Percentiles rank a stretch among this genome's conserved stretches.
These are phyloP conservation scores for Liopterus haemorrhoidalis DNA, from an alignment of 2,888 invertebrate genomes.

Conservation along the genomic window DNA sequence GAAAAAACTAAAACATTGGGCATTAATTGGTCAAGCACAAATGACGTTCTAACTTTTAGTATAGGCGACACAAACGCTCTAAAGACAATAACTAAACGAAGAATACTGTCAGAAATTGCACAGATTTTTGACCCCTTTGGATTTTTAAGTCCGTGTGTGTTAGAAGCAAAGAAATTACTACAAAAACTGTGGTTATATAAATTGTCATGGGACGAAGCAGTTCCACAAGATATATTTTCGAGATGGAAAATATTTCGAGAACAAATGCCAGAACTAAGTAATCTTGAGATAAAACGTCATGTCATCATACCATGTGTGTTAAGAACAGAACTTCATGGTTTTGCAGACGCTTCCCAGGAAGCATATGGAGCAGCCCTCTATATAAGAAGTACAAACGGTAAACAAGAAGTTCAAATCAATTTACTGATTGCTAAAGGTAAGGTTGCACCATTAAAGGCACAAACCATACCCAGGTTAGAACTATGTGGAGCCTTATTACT, in stretches of 20 bases:
- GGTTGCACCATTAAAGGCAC: no score
- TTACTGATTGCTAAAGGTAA: no score
- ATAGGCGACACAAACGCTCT: neutral
- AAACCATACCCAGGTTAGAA: no score
- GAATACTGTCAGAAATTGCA: conserved; percentile 8
- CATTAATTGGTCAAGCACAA: conserved; percentile 36
- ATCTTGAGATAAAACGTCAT: no score
- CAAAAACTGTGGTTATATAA: conserved; percentile 14
- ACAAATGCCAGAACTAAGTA: no score
- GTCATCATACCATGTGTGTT: no score
- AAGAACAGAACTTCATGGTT: no score
- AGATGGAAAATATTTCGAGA: conserved; percentile 6
- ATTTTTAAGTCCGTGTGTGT: conserved; percentile 7
- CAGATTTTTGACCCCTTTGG: conserved; percentile 14
- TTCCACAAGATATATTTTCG: conserved; percentile 10
- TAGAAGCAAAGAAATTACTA: conserved; percentile 13
- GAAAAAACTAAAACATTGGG: conserved; percentile 15
- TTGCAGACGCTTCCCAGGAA: no score
- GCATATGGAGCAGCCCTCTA: no score
- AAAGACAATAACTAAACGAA: conserved; percentile 10
- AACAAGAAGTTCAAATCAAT: no score
- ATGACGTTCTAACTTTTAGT: neutral
- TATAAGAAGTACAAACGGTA: no score
- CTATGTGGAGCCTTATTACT: no score
- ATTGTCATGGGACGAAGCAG: conserved; percentile 18